Conservation (phyloP, 2,888 invertebrate genomes). For the Blera fallax region DNA sequence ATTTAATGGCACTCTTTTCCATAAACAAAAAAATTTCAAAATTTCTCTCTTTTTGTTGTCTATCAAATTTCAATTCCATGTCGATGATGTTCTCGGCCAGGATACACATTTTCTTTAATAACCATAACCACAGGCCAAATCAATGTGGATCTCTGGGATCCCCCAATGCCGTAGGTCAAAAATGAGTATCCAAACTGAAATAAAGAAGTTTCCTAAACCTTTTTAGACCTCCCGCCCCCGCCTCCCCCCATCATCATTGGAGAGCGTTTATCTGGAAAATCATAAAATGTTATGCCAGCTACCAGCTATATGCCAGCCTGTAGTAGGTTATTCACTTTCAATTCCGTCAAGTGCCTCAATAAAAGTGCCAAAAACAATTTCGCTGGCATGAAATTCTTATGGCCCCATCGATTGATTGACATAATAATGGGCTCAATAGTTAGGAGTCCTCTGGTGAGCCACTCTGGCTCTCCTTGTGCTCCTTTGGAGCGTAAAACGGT, state of each 20-base stretch:
- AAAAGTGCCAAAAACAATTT: conserved; percentile 63
- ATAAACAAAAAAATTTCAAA: neutral
- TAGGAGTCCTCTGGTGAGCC: neutral
- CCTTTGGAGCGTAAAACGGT: conserved; percentile 22
- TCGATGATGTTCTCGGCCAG: neutral
- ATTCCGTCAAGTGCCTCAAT: conserved; percentile 60
- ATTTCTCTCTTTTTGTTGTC: conserved; percentile 19
- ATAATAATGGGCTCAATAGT: conserved; percentile 48
- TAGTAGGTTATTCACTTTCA: conserved; percentile 39
- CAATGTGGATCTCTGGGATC: neutral
- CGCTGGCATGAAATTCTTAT: conserved; percentile 8
- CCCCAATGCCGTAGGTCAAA: conserved; percentile 12
- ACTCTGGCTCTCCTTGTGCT: neutral
- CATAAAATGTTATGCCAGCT: conserved; percentile 50
- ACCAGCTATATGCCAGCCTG: neutral
- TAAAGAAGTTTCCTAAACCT: conserved; percentile 1
- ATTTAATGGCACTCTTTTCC: neutral
- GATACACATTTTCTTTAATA: conserved; percentile 25
- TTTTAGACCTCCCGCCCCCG: no score
- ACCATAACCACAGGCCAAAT: conserved; percentile 9
- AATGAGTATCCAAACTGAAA: conserved; percentile 24
- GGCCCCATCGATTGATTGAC: conserved; percentile 56
- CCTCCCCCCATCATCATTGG: neutral
- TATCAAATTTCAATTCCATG: conserved; percentile 42
- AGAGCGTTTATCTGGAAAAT: conserved; percentile 51